Evolutionary conservation across 2,113 vertebrate species (phyloP).

Genomic region (Amblyopsis rosae): DNA sequence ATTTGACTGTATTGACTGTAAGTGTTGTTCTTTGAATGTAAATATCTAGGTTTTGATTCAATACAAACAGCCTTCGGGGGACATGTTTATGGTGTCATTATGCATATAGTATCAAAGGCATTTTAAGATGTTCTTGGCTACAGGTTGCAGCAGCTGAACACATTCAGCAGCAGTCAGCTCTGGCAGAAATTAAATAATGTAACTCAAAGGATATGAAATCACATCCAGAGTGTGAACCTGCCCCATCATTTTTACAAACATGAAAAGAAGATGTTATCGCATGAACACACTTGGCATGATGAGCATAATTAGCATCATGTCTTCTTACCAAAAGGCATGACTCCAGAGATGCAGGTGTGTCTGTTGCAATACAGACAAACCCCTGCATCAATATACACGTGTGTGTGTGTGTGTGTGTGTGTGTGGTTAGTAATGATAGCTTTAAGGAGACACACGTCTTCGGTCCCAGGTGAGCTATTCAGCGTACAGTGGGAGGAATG

Average conservation of each 20-base stretch:
- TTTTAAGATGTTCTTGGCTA: background rate
- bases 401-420: too few species aligned
- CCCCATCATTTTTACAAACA: slow-evolving; percentile 37
- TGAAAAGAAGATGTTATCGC: slow-evolving; percentile 32
- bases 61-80: background rate
- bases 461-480: slow-evolving; percentile 59
- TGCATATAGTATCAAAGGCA: slow-evolving; percentile 11
- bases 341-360: slow-evolving; percentile 66
- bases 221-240: slow-evolving; percentile 29
- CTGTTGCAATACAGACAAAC: slow-evolving; percentile 62
- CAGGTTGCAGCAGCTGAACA: slow-evolving; percentile 10
- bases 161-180: slow-evolving; percentile 17
- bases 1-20: slow-evolving; percentile 29
- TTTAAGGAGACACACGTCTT: slow-evolving; percentile 45
- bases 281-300: slow-evolving; percentile 58
- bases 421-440: slow-evolving; percentile 48
- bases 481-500: slow-evolving; percentile 17
- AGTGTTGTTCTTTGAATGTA: slow-evolving; percentile 7
- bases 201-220: slow-evolving; percentile 33
- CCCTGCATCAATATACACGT: slow-evolving; percentile 12
- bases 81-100: background rate
- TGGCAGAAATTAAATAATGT: slow-evolving; percentile 7
- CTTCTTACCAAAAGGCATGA: slow-evolving; percentile 43
- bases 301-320: slow-evolving; percentile 67
- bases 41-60: slow-evolving; percentile 13